phyloP scores from a whole-genome alignment of 2,113 vertebrate species.

The Sinocyclocheilus maitianheensis region DNA sequence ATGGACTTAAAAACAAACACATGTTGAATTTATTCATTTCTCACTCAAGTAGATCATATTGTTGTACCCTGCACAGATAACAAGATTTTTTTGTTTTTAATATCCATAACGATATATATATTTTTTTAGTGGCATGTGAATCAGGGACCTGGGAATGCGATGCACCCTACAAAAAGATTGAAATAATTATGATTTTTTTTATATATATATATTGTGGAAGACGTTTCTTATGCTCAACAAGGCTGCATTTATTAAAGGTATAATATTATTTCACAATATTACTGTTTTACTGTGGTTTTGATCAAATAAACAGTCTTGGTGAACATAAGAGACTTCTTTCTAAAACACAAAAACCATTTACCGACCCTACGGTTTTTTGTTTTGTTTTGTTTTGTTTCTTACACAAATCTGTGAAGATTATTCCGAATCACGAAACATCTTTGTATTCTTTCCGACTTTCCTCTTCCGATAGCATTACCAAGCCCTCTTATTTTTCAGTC shows the following conservation, averaged over 20 bases:
- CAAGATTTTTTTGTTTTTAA: background rate
- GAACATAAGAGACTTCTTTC: background rate
- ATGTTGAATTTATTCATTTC: constrained; percentile 33
- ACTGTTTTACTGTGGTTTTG: background rate
- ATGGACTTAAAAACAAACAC: constrained; percentile 63
- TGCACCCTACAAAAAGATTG: too few species aligned
- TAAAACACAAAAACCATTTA: background rate
- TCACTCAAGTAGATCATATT: background rate
- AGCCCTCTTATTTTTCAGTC: background rate
- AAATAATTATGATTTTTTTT: too few species aligned
- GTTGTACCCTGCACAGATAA: background rate
- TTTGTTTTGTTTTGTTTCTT: background rate
- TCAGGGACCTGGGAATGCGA: background rate
- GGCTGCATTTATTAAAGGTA: background rate
- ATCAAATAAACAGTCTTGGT: background rate
- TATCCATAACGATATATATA: background rate
- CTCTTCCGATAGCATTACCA: background rate
- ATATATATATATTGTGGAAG: too few species aligned
- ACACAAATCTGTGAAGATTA: background rate
- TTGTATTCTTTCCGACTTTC: background rate
- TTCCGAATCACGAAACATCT: background rate
- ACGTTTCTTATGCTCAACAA: too few species aligned
- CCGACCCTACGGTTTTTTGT: background rate
- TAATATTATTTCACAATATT: background rate
- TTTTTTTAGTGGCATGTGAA: background rate